Base-by-base conservation (phyloP, 2,797 vertebrate genomes). In the Pyrrhura leucotis region DNA sequence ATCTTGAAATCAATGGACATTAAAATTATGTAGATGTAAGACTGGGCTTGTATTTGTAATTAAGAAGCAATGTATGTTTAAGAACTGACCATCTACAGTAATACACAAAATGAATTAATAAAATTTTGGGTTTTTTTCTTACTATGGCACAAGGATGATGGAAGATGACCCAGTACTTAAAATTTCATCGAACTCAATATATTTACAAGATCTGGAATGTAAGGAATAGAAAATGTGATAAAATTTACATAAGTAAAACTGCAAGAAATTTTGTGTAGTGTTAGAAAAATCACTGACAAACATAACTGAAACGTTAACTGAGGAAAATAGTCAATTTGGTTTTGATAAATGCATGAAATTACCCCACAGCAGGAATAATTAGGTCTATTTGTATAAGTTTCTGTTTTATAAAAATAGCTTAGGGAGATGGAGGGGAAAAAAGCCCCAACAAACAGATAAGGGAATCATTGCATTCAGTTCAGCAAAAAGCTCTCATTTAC, bases 401-500 rank as follows among this genome's bases (percentile, higher is more conserved):
- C 75, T 69, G 4, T 61, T 42, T 66, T 78, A 42, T 7, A 85
- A 79, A 95, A 76, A 63, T 25, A 74, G 35, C 31, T 82, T 54
- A 29, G 12, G 40, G 51, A 20, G 2, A 45, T 4, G 16, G 29
- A 74, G 23, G 20, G 9, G 2, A 80, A 53, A 74, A 44, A 23
- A 4, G 2, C 0, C 1, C 1, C 22, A 63, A 6, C 3, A 72
- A 61, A 17, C 3, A 59, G 58, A 35, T 58, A 68, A 65, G 13
- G 2, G 47, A 89, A 79, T 69, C 0, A 28, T 44, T 58, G 4
- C 12, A 17, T 73, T 82, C 28, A 26, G 28, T 63, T 78, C 10
- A 44, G 26, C 50, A 19, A 44, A 62, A 89, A 79, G 5, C 2
- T 63, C 4, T 65, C 23, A 17, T 79, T 78, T 28, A 40, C 33